Conservation (phyloP, 2,113 vertebrate species). For the Malaclemys terrapin region DNA sequence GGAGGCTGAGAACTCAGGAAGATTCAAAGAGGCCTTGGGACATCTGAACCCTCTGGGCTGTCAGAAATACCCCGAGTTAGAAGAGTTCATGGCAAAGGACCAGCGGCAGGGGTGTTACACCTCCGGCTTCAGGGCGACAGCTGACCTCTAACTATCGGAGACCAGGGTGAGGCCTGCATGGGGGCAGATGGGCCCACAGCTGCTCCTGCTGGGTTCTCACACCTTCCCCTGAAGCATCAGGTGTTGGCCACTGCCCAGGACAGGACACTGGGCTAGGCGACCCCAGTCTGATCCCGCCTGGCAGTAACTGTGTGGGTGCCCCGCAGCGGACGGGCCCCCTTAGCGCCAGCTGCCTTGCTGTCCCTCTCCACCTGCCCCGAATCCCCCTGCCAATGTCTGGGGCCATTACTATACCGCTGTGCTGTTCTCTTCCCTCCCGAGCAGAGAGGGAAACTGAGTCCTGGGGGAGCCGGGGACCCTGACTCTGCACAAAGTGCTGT, state of each 20-base stretch:
- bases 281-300: background rate
- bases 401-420: no score
- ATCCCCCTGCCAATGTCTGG: no score
- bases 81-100: background rate
- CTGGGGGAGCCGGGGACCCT: no score
- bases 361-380: no score
- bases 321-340: background rate
- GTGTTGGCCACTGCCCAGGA: background rate
- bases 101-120: background rate
- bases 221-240: background rate
- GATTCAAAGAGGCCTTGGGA: no score
- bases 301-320: background rate
- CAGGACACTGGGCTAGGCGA: no score
- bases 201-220: background rate
- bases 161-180: background rate
- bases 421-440: no score
- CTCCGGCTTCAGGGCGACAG: background rate
- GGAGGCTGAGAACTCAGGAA: no score
- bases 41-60: background rate
- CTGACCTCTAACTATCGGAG: background rate
- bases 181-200: no score
- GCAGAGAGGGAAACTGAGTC: background rate
- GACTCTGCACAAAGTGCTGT: no score
- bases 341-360: no score
- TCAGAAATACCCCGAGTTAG: background rate